Evolutionary conservation across 2,113 vertebrate species (phyloP), one percentile per base, ranked within the genome.

Genomic region (Ranitomeya imitator): DNA sequence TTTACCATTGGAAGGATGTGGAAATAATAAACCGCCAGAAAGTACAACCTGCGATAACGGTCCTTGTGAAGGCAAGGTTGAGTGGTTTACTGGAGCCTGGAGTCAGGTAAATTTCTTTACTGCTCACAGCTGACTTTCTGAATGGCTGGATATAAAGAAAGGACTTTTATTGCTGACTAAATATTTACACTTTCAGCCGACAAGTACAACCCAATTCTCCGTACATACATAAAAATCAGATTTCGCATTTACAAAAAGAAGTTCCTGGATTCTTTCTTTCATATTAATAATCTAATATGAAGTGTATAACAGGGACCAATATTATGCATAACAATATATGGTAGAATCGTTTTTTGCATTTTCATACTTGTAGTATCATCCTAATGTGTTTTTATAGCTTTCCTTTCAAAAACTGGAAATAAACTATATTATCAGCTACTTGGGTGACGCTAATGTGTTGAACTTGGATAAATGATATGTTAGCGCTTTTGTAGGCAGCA

Each of bases 1-100:
- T 86, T 93, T 99, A 85, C 98, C 98, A 1, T 93, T 99, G 92
- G 97, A 98, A 80, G 96, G 96, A 69, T 99, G 98, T 10, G 98
- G 97, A 71, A 95, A 90, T 71, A 96, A 97, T 93, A 93, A 94
- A 2, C 98, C 98, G 0, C 51, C 92, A 0, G 96, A 97, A 82
- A 93, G 93, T 7, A 94, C 96, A 7, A 92, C 96, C 0, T 99
- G 98, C 13, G 95, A 95, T 86, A 96, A 94, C 0, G 97, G 97
- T 2, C 96, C 95, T n/a, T 99, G 98, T 86, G 92, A 96, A 0
- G 97, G 96, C 52, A 97, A 92, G 79, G 95, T 95, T 0, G 97
- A 99, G 89, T 99, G 98, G 98, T 99, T 98, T 91, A 93, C 96
- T 0, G 97, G 97, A 45, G 94, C 96, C 91, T 99, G 98, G 98